phyloP scores from a whole-genome alignment of 2,797 vertebrate species.

The Odontamblyopus lacepedii region DNA sequence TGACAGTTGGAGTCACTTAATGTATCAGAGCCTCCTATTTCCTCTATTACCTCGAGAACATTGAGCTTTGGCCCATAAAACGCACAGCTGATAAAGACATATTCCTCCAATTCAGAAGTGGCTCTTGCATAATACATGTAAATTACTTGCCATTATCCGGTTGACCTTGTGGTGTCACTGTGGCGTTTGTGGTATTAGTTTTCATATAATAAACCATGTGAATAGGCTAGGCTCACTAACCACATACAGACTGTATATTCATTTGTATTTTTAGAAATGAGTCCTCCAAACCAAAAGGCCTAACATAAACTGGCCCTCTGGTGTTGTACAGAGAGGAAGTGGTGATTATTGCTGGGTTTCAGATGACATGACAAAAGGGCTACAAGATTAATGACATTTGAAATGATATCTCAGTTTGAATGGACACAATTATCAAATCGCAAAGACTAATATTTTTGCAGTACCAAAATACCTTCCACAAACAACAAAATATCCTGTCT shows the following conservation, averaged over 20 bases:
- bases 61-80: constrained; percentile 19
- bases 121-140: constrained; percentile 32
- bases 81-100: constrained; percentile 19
- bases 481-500: too few relatives aligned
- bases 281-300: background rate
- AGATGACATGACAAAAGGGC: too few relatives aligned
- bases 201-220: constrained; percentile 1
- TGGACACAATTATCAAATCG: too few relatives aligned
- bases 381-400: too few relatives aligned
- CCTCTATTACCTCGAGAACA: constrained; percentile 29
- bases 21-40: constrained; percentile 22
- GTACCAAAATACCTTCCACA: too few relatives aligned
- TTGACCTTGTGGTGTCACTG: constrained; percentile 25
- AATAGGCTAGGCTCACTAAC: background rate
- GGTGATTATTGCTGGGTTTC: too few relatives aligned
- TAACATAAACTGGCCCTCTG: too few relatives aligned
- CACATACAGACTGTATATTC: background rate
- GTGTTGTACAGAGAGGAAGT: too few relatives aligned
- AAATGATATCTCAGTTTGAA: too few relatives aligned
- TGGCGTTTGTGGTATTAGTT: constrained; percentile 7
- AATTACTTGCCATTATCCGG: constrained; percentile 28
- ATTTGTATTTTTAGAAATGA: background rate
- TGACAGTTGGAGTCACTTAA: constrained; percentile 10
- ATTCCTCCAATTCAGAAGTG: constrained; percentile 22
- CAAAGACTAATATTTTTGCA: too few relatives aligned